phyloP scores from a whole-genome alignment of 1,140 invertebrate genomes.

The Riptortus pedestris region DNA sequence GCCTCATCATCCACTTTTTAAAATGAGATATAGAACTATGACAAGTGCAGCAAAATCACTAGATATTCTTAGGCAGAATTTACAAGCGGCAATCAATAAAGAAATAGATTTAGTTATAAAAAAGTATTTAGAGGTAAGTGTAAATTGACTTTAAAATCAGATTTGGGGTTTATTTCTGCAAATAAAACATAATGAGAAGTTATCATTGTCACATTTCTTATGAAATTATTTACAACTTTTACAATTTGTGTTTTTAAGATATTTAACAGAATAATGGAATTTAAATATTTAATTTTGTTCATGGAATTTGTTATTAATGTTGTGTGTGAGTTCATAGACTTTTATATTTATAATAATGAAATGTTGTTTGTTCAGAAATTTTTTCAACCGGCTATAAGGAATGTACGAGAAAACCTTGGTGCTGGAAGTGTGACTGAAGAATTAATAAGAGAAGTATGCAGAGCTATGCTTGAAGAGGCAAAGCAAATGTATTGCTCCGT shows the following conservation, averaged over 20 bases:
- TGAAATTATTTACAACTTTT: too few relatives aligned
- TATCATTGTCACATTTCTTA: too few relatives aligned
- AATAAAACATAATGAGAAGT: too few relatives aligned
- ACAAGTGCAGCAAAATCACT: constrained; percentile 56
- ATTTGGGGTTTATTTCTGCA: too few relatives aligned
- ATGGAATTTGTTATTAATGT: too few relatives aligned
- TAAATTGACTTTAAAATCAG: too few relatives aligned
- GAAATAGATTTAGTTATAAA: constrained; percentile 65
- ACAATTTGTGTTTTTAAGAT: too few relatives aligned
- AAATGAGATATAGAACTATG: constrained; percentile 42
- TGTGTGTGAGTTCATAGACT: too few relatives aligned
- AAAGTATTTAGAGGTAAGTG: constrained; percentile 58
- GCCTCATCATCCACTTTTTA: constrained; percentile 25
- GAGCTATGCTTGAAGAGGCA: constrained; percentile 67
- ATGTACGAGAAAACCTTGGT: constrained; percentile 63
- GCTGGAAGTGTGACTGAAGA: constrained; percentile 59
- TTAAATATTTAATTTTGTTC: too few relatives aligned
- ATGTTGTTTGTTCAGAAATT: constrained; percentile 60
- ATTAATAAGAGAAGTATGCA: constrained; percentile 58
- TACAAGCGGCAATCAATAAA: constrained; percentile 63
- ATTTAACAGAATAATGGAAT: too few relatives aligned
- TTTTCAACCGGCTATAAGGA: constrained; percentile 67
- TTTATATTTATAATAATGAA: too few relatives aligned
- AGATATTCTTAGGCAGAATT: constrained; percentile 58
- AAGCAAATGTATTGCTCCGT: constrained; percentile 52